Percentiles rank a stretch among this genome's conserved stretches.
Conservation (phyloP, 1,140 invertebrate species). For the Pantala flavescens region DNA sequence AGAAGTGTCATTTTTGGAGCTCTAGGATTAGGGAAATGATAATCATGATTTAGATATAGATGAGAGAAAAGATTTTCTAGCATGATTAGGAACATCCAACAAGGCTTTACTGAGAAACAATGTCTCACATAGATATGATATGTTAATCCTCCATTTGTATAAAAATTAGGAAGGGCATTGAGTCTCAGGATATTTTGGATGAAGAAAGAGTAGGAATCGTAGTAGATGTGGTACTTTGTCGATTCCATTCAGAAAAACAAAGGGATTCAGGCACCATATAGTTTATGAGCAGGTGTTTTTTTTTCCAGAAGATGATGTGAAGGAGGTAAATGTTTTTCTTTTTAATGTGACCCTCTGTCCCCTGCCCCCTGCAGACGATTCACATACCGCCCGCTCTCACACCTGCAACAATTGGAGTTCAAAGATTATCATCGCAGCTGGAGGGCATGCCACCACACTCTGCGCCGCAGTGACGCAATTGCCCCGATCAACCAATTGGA, state of each 20-base stretch:
- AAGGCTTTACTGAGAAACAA: too few relatives aligned
- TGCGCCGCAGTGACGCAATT: not conserved
- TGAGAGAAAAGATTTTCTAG: too few relatives aligned
- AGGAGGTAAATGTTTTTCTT: not conserved
- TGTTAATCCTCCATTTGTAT: not conserved
- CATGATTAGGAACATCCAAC: too few relatives aligned
- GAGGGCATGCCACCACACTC: not conserved
- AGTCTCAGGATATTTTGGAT: not conserved
- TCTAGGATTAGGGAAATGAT: too few relatives aligned
- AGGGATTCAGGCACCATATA: not conserved
- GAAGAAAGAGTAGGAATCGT: not conserved
- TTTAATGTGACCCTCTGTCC: not conserved
- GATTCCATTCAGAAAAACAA: not conserved
- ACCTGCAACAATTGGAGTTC: not conserved
- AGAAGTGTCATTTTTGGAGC: too few relatives aligned
- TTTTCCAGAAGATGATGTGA: not conserved
- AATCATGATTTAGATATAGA: too few relatives aligned
- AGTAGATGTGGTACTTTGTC: not conserved
- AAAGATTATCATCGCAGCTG: constrained; percentile 9
- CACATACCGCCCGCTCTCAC: not conserved
- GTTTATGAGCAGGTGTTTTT: not conserved
- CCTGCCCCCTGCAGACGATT: not conserved
- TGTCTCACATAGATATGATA: too few relatives aligned
- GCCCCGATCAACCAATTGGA: not conserved
- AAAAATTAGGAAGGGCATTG: not conserved